Evolutionary conservation across 1,140 invertebrate species (phyloP).

Genomic region (Zaprionus davidi): DNA sequence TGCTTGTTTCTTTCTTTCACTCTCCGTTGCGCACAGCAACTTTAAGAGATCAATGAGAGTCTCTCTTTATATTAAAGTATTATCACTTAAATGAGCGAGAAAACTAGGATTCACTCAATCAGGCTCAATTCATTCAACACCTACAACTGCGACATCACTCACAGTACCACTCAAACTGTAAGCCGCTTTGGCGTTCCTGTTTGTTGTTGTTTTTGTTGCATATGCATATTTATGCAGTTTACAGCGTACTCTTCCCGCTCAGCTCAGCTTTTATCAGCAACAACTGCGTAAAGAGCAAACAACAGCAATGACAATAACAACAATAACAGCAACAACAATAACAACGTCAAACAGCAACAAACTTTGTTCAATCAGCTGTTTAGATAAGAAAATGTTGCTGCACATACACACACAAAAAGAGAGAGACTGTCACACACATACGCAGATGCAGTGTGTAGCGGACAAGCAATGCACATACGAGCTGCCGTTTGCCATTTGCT

Average conservation of each 20-base stretch:
- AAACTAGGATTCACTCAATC: not conserved
- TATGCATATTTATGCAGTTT: conserved; percentile 37
- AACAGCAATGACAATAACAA: not conserved
- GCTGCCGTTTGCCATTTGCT: conserved; percentile 5
- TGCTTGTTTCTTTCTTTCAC: not conserved
- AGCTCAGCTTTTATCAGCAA: conserved; percentile 33
- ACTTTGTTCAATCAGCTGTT: conserved; percentile 74
- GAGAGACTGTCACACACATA: conserved; percentile 14
- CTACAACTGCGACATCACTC: not conserved
- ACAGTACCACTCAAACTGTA: conserved; percentile 4
- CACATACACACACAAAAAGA: not conserved
- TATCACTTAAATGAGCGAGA: not conserved
- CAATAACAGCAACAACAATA: conserved; percentile 25
- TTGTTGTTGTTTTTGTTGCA: not conserved
- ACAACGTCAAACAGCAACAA: conserved; percentile 49
- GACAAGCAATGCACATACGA: conserved; percentile 1
- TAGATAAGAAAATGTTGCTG: conserved; percentile 2
- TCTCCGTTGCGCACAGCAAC: no score
- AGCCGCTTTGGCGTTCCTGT: not conserved
- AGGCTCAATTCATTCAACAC: not conserved
- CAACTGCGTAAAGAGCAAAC: conserved; percentile 39
- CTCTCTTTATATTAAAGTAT: no score
- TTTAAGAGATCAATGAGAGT: no score
- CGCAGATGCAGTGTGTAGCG: not conserved
- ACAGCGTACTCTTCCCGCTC: conserved; percentile 23